These are phyloP conservation scores for Lathronympha strigana DNA, from an alignment of 2,888 invertebrate species.

Conservation along the genomic window DNA sequence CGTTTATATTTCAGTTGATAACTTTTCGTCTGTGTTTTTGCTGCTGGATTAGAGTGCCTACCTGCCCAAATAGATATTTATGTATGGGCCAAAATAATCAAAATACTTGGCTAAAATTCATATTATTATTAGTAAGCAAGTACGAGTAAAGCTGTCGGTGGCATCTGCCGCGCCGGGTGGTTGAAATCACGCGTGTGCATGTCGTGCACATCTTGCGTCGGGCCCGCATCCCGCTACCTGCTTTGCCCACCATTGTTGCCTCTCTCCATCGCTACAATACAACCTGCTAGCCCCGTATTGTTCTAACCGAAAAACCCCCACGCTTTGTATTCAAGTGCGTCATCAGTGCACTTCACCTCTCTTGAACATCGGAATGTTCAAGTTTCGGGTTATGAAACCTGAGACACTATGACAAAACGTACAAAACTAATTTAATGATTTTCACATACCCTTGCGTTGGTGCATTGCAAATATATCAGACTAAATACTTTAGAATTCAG, in stretches of 20 bases:
- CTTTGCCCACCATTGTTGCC: constrained; percentile 64
- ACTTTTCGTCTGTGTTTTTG: neutral
- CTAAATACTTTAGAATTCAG: constrained; percentile 58
- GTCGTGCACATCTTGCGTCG: constrained; percentile 57
- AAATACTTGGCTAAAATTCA: constrained; percentile 38
- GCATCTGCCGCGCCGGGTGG: constrained; percentile 71
- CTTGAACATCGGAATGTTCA: constrained; percentile 59
- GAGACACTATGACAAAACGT: constrained; percentile 40
- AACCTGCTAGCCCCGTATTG: constrained; percentile 71
- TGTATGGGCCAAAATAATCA: neutral
- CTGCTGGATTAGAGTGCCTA: too few species aligned
- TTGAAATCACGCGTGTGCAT: constrained; percentile 65
- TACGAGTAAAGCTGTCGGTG: constrained; percentile 32
- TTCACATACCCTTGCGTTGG: constrained; percentile 25
- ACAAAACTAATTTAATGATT: constrained; percentile 5
- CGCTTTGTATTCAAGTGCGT: constrained; percentile 61
- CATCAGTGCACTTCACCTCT: constrained; percentile 48
- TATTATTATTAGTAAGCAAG: constrained; percentile 27
- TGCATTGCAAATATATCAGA: constrained; percentile 51
- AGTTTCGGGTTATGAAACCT: constrained; percentile 19
- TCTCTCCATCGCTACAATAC: constrained; percentile 60
- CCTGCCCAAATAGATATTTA: neutral
- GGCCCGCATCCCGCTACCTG: constrained; percentile 79
- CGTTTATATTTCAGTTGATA: neutral
- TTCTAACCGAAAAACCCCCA: constrained; percentile 65